Base-by-base conservation (phyloP, 2,797 vertebrate species). In the Anniella stebbinsi region DNA sequence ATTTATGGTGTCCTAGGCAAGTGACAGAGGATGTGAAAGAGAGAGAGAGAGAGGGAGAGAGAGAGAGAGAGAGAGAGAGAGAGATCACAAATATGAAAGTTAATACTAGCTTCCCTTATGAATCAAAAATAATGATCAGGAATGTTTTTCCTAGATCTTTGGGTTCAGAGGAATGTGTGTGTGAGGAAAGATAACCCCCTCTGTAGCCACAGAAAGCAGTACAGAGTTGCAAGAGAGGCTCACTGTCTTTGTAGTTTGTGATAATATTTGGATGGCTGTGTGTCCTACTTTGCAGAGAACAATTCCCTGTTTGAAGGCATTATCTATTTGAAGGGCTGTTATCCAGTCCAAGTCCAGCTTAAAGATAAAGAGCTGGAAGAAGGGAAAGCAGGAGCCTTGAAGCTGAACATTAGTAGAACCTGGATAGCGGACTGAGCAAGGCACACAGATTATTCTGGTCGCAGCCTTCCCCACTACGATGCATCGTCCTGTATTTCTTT, bases 181-280 rank as follows among this genome's bases (percentile, higher is more conserved):
- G 33, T 36, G 63, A 25, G 23, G 60, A 57, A n/a, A n/a, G 5
- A 0, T 36, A 28, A 85, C 78, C 21, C 90, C 18, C 11, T 15
- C 67, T 51, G n/a, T 72, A 80, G 84, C 54, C 45, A 69, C 12
- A 67, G 18, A 88, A 72, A 51, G 30, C 38, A 75, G 38, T 2
- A 76, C 48, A 67, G 33, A 57, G 28, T 70, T 86, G 66, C 51
- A 72, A 48, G 33, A 80, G 75, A 2, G 2, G 6, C 7, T 28
- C 76, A 57, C 63, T 88, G 54, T 36, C 80, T 36, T 54, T 88
- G 17, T 51, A 88, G 60, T 88, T 13, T 63, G 38, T 72, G 85
- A 75, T 86, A 84, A 85, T 93, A 21, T 89, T 45, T 91, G 80
- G 12, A 28, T 8, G 6, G 48, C 18, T 17, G 21, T 54, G 23